These are phyloP conservation scores for Drosophila tropicalis DNA, from an alignment of 1,140 invertebrate species.

Conservation along the genomic window DNA sequence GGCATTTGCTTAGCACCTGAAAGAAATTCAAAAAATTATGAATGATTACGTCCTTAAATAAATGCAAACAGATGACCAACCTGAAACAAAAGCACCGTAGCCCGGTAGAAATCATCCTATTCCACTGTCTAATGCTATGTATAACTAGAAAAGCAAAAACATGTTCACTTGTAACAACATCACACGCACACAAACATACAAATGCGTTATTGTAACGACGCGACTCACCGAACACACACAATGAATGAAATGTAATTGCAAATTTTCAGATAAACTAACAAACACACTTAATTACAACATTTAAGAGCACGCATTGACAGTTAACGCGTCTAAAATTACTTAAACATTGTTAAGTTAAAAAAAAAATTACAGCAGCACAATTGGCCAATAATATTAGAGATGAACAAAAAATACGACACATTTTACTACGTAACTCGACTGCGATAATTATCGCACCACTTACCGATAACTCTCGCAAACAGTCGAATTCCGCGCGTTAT, in stretches of 20 bases:
- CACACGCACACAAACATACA: background rate
- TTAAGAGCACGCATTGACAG: background rate
- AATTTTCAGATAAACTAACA: background rate
- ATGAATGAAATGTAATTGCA: slow-evolving; percentile 1
- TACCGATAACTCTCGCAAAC: too few species aligned
- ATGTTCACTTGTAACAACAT: background rate
- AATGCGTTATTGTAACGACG: background rate
- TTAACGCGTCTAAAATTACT: background rate
- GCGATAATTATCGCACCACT: too few species aligned
- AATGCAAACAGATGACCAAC: background rate
- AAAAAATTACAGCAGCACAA: background rate
- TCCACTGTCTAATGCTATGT: background rate
- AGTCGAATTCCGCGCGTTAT: too few species aligned
- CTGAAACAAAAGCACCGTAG: slow-evolving; percentile 2
- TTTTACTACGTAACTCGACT: too few species aligned
- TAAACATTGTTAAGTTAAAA: background rate
- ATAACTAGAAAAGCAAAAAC: background rate
- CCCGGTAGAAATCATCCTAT: background rate
- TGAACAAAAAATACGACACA: background rate
- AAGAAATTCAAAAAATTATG: background rate
- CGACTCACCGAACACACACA: background rate
- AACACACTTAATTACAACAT: background rate
- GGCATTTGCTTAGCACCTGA: background rate
- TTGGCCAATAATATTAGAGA: slow-evolving; percentile 1
- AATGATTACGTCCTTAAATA: background rate